Conservation (phyloP, 2,888 invertebrate species). For the Tetragonisca angustula region DNA sequence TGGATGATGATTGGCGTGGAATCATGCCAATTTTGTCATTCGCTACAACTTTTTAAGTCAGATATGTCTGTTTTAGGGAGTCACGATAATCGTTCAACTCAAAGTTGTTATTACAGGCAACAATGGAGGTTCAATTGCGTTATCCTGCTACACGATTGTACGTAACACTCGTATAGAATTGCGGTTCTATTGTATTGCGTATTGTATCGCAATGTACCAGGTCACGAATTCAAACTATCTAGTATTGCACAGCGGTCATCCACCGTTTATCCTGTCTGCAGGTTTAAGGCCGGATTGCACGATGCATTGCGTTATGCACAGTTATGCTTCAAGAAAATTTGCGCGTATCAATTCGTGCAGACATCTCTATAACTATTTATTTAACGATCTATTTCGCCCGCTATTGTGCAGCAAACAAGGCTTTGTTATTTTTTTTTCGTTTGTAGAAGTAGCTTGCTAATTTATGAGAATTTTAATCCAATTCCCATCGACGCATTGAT, state of each 20-base stretch:
- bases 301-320: slow-evolving; percentile 8
- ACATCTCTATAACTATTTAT: not conserved
- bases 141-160: slow-evolving; percentile 37
- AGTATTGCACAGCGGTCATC: slow-evolving; percentile 30
- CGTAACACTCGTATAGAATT: slow-evolving; percentile 49
- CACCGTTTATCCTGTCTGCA: slow-evolving; percentile 20
- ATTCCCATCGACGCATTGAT: not conserved
- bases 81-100: slow-evolving; percentile 23
- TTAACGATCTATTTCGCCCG: not conserved
- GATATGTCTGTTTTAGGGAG: slow-evolving; percentile 49
- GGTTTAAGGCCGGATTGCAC: slow-evolving; percentile 15
- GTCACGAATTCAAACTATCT: slow-evolving; percentile 44
- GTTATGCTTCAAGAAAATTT: not conserved
- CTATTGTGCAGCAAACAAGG: not conserved
- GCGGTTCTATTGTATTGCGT: slow-evolving; percentile 61
- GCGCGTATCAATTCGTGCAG: not conserved
- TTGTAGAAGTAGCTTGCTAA: not conserved
- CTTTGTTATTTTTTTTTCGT: not conserved
- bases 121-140: slow-evolving; percentile 58
- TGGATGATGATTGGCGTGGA: slow-evolving; percentile 1
- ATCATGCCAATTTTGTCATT: slow-evolving; percentile 17
- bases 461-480: not conserved
- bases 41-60: slow-evolving; percentile 31
- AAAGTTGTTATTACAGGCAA: slow-evolving; percentile 41
- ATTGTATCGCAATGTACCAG: slow-evolving; percentile 36